Evolutionary conservation across 1,140 invertebrate genomes (phyloP), one percentile per base, ranked within the genome.

Genomic region (Atta cephalotes): DNA sequence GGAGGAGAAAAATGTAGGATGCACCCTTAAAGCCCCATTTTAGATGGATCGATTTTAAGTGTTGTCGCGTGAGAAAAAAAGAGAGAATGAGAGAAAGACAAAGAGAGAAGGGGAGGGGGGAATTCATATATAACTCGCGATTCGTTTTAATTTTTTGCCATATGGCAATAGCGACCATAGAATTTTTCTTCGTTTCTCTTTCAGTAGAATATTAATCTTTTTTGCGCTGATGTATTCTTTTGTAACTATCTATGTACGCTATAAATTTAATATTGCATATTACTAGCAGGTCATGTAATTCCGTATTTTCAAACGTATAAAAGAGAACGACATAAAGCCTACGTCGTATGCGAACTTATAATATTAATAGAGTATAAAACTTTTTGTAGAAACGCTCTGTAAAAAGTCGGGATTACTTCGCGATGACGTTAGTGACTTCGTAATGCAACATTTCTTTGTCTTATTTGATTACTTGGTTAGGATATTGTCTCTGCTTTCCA

Each of bases 21-120:
- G 56, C 56, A 84, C 70, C n/a, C 70, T 84, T 62, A 84, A 58
- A 74, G 56, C 80, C 70, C 39, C 80, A 84, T 84, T 76, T 79
- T 84, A 84, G 80, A 84, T 58, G 56, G 25, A 84, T 84, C 80
- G 80, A 84, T 84, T 84, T 84, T 84, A 74, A 74, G 53, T 84
- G n/a, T 76, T 74, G 53, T 60, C 66, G 53, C n/a, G 21, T 25
- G 28, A 9, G 68, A 39, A 35, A 28, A 25, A 39, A 18, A 66
- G 63, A 66, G 10, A 66, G 9, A 35, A 35, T 31, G 31, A 35
- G 31, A 35, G 6, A 35, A 35, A 35, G 31, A 35, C 0, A 62
- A n/a, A 12, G n/a, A 12, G 58, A 25, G 58, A 25, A n/a, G 21
- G 58, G 7, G 9, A 3, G 9, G 10, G 49, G 28, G 51, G 12